These are phyloP conservation scores for Goniozus legneri DNA, from an alignment of 1,140 invertebrate species.

Conservation along the genomic window DNA sequence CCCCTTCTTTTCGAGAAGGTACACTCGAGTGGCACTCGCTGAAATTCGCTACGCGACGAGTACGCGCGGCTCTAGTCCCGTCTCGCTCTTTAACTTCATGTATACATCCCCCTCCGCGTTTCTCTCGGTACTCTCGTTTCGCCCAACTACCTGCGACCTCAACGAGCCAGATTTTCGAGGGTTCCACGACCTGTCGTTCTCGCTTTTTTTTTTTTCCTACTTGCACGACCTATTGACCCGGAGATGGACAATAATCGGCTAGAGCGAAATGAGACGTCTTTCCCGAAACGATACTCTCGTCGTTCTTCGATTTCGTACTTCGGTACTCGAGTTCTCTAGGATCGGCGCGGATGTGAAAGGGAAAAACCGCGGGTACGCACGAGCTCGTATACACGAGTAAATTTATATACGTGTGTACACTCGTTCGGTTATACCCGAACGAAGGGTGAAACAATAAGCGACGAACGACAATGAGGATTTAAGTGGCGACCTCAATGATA, in stretches of 20 bases:
- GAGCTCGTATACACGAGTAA: slow-evolving; percentile 40
- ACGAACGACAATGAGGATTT: slow-evolving; percentile 53
- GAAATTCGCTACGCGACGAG: slow-evolving; percentile 36
- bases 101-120: not conserved
- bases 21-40: slow-evolving; percentile 31
- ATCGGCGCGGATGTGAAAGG: slow-evolving; percentile 33
- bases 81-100: slow-evolving; percentile 1
- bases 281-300: too few species aligned
- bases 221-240: too few species aligned
- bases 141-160: too few species aligned
- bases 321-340: slow-evolving; percentile 24
- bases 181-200: too few species aligned
- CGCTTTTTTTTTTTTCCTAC: too few species aligned
- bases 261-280: too few species aligned
- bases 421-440: slow-evolving; percentile 34
- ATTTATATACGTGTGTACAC: slow-evolving; percentile 32
- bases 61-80: slow-evolving; percentile 25
- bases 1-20: slow-evolving; percentile 25
- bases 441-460: slow-evolving; percentile 55
- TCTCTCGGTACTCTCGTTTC: not conserved
- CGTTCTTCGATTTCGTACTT: too few species aligned
- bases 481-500: slow-evolving; percentile 55
- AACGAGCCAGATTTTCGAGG: too few species aligned
- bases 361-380: too few species aligned
- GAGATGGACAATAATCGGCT: too few species aligned